A percentile compares a stretch with the other conserved stretches of the same genome.
These are phyloP conservation scores for Xiphias gladius DNA, from an alignment of 2,113 vertebrate species.

Conservation along the genomic window DNA sequence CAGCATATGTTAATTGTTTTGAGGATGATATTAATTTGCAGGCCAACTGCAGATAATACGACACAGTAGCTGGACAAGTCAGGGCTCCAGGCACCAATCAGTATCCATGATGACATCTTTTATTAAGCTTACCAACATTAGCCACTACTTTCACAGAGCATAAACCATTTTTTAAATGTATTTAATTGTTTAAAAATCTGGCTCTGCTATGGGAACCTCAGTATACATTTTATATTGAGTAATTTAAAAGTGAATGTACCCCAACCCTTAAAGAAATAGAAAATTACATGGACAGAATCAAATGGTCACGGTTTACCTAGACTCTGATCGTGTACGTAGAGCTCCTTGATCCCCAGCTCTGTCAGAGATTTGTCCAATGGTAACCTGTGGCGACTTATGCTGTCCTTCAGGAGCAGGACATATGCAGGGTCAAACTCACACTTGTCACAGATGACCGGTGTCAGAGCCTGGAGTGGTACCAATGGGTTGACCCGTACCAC, in stretches of 20 bases:
- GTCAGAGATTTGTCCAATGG: conserved; percentile 90
- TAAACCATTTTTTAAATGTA: no score
- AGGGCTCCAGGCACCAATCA: neutral
- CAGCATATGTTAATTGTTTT: neutral
- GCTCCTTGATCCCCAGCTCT: conserved; percentile 92
- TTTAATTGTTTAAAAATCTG: neutral
- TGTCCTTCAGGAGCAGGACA: conserved; percentile 90
- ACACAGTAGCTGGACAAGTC: neutral
- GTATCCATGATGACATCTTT: neutral
- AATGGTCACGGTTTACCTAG: conserved; percentile 85
- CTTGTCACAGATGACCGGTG: conserved; percentile 94
- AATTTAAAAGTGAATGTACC: neutral
- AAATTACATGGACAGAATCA: neutral
- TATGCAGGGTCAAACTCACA: conserved; percentile 92
- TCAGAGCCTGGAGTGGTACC: conserved; percentile 87
- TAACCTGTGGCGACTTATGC: conserved; percentile 88
- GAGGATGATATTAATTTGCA: neutral
- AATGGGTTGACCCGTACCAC: conserved; percentile 94
- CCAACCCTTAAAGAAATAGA: neutral
- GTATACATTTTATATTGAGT: neutral
- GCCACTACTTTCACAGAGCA: neutral
- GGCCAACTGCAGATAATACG: neutral
- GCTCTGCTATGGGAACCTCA: neutral
- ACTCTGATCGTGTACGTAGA: conserved; percentile 92
- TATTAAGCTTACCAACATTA: neutral